Base-by-base conservation (phyloP, 2,888 invertebrate genomes). In the Stenotaenia linearis region DNA sequence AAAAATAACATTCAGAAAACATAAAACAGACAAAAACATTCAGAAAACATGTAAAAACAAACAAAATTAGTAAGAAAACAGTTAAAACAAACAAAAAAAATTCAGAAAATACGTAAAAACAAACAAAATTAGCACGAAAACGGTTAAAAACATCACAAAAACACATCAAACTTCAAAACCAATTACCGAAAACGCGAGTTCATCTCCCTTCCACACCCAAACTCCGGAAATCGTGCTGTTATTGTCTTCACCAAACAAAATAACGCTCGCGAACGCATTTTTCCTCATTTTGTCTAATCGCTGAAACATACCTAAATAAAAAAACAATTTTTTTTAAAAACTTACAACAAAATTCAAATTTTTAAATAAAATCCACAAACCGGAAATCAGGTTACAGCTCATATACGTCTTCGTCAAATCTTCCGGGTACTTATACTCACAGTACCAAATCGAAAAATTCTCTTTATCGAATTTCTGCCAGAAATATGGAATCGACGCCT, bases 201-300 rank as follows among this genome's bases (percentile, higher is more conserved):
- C 93, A 78, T 95, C 95, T 21, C 98, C 98, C 86, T 94, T 92
- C 98, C 98, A 99, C 83, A 98, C 91, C 98, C 98, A 99, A 85
- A 99, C 89, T 81, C 98, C 99, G 69, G 96, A 95, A 87, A 99
- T 98, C 84, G 92, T 90, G 86, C 93, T 96, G 88, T 97, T 90
- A 87, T 95, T 92, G 88, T 98, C 96, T 78, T 90, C 90, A 30
- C 99, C 98, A 87, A 98, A 98, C 81, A 99, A 90, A 85, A 95
- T 93, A 83, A 95, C 92, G 12, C 97, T 97, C 79, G 94, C 96
- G 87, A 99, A 98, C 1, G 97, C 93, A 86, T 93, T 92, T 89
- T 99, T 99, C 84, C 97, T 92, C 94, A 99, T 93, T 89, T 97
- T 98, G 85, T 99, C 99, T 84, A 99, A 88, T 82, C 99, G 92